Base-by-base conservation (phyloP, 2,797 vertebrate genomes). In the Bradypodion pumilum region DNA sequence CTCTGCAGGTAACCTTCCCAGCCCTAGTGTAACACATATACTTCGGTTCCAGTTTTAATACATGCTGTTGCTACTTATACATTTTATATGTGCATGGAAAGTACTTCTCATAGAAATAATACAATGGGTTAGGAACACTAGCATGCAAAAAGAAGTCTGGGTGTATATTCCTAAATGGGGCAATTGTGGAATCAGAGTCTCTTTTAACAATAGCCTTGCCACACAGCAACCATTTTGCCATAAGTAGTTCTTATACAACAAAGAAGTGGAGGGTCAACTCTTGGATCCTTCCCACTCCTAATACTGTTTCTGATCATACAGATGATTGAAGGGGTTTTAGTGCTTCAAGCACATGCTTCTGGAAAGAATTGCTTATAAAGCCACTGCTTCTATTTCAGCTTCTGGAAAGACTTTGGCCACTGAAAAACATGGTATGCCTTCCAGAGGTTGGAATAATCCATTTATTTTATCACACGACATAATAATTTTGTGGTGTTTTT, bases 1-100 rank as follows among this genome's bases (percentile, higher is more conserved):
- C 95, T 94, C 94, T 91, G 91, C 89, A 89, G 92, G 94, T 91
- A 89, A 83, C 82, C 87, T 87, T 93, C 82, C 91, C 88, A 89
- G 91, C 90, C 65, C 13, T 94, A 81, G 84, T 86, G 29, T 84
- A 85, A 70, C 59, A 89, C 80, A 86, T 76, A 75, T 72, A 90
- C 63, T 62, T 82, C 76, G 23, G 52, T 85, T 92, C 27, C 0
- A 59, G 62, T 56, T 85, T 62, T 85, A 84, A 76, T 63, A 44
- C 1, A 27, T 81, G 84, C n/a, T 56, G 88, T n/a, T 56, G 90
- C 85, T 79, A 40, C n/a, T 90, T 89, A 75, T 90, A n/a, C n/a
- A 65, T 25, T 35, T 2, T 32, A 23, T 59, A 0, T 77, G 29
- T 44, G 85, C 65, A 40, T 89, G 86, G 60, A 74, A 68, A 27